Evolutionary conservation across 2,113 vertebrate genomes (phyloP).

Genomic region (Rhinichthys klamathensis): DNA sequence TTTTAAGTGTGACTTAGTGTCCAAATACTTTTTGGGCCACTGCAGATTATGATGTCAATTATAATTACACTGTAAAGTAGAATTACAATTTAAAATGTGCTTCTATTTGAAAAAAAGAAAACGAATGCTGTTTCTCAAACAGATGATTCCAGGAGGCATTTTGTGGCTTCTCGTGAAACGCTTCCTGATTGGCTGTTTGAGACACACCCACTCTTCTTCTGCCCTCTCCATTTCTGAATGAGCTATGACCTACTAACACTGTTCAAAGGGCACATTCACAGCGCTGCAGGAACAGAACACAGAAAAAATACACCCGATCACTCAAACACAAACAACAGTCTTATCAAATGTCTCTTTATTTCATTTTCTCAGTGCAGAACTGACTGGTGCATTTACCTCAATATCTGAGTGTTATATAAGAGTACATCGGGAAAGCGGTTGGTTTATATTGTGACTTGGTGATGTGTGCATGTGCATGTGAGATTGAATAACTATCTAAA

Average conservation of each 20-base stretch:
- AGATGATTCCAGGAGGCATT: neutral
- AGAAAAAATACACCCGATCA: neutral
- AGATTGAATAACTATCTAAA: neutral
- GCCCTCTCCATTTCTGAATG: conserved; percentile 1
- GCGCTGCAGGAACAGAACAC: neutral
- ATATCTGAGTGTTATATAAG: neutral
- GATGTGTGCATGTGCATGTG: neutral
- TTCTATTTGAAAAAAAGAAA: neutral
- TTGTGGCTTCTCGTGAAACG: neutral
- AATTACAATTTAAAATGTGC: neutral
- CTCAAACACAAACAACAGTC: conserved; percentile 17
- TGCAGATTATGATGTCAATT: neutral
- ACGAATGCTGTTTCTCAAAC: neutral
- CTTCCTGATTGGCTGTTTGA: conserved; percentile 39
- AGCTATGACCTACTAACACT: conserved; percentile 26
- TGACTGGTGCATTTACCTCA: neutral
- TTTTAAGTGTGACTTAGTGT: neutral
- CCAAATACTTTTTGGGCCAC: neutral
- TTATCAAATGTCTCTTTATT: conserved; percentile 7
- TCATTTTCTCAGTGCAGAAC: neutral
- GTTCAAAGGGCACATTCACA: conserved; percentile 5
- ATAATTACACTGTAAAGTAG: neutral
- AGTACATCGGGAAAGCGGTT: neutral
- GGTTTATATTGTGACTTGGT: neutral
- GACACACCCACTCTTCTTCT: conserved; percentile 40